Evolutionary conservation across 1,140 invertebrate species (phyloP).

Genomic region (Drosophila melanica): DNA sequence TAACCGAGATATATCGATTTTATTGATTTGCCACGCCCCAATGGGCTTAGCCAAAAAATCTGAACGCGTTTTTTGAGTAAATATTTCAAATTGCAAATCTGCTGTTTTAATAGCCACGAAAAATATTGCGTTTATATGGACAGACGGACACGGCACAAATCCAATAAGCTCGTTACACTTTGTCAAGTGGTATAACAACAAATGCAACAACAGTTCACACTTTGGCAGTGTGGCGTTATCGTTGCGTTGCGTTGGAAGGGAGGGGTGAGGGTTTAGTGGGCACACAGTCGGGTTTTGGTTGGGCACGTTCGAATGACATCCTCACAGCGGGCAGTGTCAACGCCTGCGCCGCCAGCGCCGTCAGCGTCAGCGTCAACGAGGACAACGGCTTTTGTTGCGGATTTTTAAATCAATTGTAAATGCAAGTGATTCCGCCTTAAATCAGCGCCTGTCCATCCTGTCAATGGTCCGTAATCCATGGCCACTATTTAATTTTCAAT

Average conservation of each 20-base stretch:
- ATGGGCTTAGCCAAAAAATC: too few species aligned
- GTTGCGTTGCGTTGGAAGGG: constrained; percentile 38
- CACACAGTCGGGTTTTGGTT: background rate
- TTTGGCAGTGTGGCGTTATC: constrained; percentile 58
- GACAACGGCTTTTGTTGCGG: constrained; percentile 71
- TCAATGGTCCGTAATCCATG: constrained; percentile 60
- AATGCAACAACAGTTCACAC: constrained; percentile 48
- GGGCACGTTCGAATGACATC: constrained; percentile 69
- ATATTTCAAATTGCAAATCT: too few species aligned
- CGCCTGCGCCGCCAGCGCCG: constrained; percentile 28
- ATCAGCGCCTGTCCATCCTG: constrained; percentile 64
- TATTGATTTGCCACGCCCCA: too few species aligned
- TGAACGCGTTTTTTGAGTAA: too few species aligned
- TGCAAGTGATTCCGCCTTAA: constrained; percentile 74
- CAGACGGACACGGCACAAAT: too few species aligned
- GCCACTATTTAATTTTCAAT: constrained; percentile 78
- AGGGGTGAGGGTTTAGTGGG: background rate
- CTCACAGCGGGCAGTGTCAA: constrained; percentile 57
- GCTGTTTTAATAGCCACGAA: background rate
- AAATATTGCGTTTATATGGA: background rate
- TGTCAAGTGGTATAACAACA: background rate
- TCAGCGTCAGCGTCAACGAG: constrained; percentile 30
- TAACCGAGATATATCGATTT: too few species aligned
- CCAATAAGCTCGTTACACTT: too few species aligned
- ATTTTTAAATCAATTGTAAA: constrained; percentile 80